These are phyloP conservation scores for Diaperis boleti DNA, from an alignment of 2,888 invertebrate species.

Conservation along the genomic window DNA sequence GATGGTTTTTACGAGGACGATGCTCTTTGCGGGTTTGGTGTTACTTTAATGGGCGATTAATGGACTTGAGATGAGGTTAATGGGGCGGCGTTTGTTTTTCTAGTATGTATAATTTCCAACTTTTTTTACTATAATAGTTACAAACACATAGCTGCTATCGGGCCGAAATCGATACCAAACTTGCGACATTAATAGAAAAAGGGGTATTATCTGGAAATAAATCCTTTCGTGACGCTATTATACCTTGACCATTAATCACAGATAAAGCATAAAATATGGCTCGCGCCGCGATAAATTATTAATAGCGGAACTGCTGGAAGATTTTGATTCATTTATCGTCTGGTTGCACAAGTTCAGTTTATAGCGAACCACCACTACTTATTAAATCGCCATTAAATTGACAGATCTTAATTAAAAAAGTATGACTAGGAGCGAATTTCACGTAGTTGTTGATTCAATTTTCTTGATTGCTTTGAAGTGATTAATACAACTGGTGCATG, in stretches of 20 bases:
- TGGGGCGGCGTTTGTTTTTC: background rate
- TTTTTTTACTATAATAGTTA: no score
- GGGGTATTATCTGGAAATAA: background rate
- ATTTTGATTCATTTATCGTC: background rate
- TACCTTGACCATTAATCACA: background rate
- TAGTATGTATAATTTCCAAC: background rate
- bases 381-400: slow-evolving; percentile 4
- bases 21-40: slow-evolving; percentile 8
- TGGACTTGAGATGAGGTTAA: background rate
- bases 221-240: slow-evolving; percentile 2
- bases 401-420: slow-evolving; percentile 6
- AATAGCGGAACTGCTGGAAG: background rate
- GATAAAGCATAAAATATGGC: background rate
- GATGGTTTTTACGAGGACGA: slow-evolving; percentile 7
- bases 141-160: background rate
- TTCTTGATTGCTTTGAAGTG: slow-evolving; percentile 6
- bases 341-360: background rate
- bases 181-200: background rate
- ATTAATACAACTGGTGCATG: slow-evolving; percentile 11
- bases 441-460: slow-evolving; percentile 18
- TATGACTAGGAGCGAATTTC: background rate
- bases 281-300: background rate
- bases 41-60: slow-evolving; percentile 5
- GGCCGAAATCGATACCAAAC: background rate
- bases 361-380: background rate